Conservation (phyloP, 2,888 invertebrate genomes). For the Bibio marci region DNA sequence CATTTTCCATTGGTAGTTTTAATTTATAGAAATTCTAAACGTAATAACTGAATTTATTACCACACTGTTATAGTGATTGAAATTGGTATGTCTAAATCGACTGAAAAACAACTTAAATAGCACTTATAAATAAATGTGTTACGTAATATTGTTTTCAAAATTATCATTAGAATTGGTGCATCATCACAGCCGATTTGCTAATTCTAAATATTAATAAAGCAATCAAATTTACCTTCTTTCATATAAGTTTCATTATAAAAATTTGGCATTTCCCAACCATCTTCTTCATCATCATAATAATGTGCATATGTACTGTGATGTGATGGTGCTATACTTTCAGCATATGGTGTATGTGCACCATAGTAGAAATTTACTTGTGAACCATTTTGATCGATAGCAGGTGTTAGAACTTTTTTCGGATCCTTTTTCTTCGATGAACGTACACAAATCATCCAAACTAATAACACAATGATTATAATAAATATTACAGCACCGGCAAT, state of each 20-base stretch:
- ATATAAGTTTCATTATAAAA: slow-evolving; percentile 93
- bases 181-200: too few species aligned
- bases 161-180: too few species aligned
- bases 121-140: too few species aligned
- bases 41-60: too few species aligned
- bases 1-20: too few species aligned
- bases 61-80: too few species aligned
- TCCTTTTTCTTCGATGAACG: slow-evolving; percentile 75
- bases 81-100: too few species aligned
- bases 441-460: slow-evolving; percentile 96
- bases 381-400: slow-evolving; percentile 79
- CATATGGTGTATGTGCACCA: slow-evolving; percentile 86
- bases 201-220: too few species aligned
- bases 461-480: slow-evolving; percentile 76
- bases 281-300: slow-evolving; percentile 90
- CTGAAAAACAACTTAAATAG: too few species aligned
- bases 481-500: slow-evolving; percentile 89
- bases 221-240: slow-evolving; percentile 48
- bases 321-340: slow-evolving; percentile 86
- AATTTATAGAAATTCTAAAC: too few species aligned
- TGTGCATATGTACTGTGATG: slow-evolving; percentile 92
- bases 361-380: slow-evolving; percentile 94
- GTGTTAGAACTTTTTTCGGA: slow-evolving; percentile 79
- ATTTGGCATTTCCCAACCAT: slow-evolving; percentile 96
- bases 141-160: too few species aligned